Evolutionary conservation across 2,113 vertebrate species (phyloP).

Genomic region (Semnornis frantzii): DNA sequence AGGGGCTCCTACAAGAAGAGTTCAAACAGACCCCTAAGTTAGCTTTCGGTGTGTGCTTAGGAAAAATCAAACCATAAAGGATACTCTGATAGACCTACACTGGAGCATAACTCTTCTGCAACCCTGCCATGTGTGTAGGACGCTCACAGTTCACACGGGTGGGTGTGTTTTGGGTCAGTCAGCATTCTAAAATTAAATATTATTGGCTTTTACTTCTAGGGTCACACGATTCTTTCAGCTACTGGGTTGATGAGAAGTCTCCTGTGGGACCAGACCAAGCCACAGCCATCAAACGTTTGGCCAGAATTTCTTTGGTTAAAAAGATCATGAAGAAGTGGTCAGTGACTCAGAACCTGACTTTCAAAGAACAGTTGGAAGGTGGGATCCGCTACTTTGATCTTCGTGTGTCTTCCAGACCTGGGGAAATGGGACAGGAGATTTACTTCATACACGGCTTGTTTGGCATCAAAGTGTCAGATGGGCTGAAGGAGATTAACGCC

Average conservation of each 20-base stretch:
- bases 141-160: background rate
- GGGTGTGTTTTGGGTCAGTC: background rate
- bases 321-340: constrained; percentile 93
- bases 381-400: constrained; percentile 98
- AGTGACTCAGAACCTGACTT: constrained; percentile 92
- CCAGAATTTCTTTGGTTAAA: constrained; percentile 83
- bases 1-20: background rate
- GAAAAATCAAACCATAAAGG: background rate
- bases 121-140: background rate
- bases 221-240: constrained; percentile 91
- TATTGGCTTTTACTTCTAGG: constrained; percentile 65
- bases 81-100: background rate
- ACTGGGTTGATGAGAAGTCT: constrained; percentile 89
- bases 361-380: constrained; percentile 92
- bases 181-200: background rate
- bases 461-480: constrained; percentile 91
- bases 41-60: background rate
- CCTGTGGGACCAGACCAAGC: constrained; percentile 89
- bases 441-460: constrained; percentile 98
- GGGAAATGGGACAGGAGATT: constrained; percentile 85
- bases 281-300: constrained; percentile 81
- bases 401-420: constrained; percentile 94
- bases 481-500: constrained; percentile 86
- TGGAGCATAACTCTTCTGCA: background rate
- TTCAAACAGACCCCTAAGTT: background rate